Evolutionary conservation across 1,140 invertebrate species (phyloP).

Genomic region (Coboldia fuscipes): DNA sequence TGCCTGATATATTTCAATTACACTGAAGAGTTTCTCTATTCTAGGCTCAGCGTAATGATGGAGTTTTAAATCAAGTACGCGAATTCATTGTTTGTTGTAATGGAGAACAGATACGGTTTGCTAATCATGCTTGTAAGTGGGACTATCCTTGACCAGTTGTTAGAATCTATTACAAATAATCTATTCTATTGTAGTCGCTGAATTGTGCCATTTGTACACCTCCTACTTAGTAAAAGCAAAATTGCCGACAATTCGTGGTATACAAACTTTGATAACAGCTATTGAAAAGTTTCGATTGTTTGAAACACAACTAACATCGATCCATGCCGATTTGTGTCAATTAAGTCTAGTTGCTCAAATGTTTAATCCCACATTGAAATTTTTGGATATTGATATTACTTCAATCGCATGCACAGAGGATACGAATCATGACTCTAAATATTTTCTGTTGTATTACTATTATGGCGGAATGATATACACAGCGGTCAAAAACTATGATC

Average conservation of each 20-base stretch:
- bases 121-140: conserved; percentile 63
- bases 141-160: neutral
- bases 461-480: conserved; percentile 96
- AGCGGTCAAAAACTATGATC: conserved; percentile 76
- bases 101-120: conserved; percentile 68
- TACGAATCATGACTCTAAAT: conserved; percentile 68
- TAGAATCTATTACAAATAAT: neutral
- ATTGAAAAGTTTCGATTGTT: conserved; percentile 74
- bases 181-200: conserved; percentile 43
- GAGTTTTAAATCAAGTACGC: conserved; percentile 24
- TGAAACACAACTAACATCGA: conserved; percentile 75
- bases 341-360: conserved; percentile 79
- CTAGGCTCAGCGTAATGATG: neutral
- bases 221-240: conserved; percentile 53
- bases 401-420: conserved; percentile 65
- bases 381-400: conserved; percentile 78
- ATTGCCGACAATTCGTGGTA: conserved; percentile 53
- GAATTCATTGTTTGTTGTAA: conserved; percentile 72
- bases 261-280: conserved; percentile 60
- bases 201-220: conserved; percentile 68
- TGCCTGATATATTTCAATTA: neutral
- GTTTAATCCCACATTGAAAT: conserved; percentile 75
- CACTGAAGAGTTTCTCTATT: neutral
- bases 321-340: conserved; percentile 86
- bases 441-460: conserved; percentile 88